phyloP scores from a whole-genome alignment of 2,113 vertebrate genomes.

The Theristicus caerulescens region DNA sequence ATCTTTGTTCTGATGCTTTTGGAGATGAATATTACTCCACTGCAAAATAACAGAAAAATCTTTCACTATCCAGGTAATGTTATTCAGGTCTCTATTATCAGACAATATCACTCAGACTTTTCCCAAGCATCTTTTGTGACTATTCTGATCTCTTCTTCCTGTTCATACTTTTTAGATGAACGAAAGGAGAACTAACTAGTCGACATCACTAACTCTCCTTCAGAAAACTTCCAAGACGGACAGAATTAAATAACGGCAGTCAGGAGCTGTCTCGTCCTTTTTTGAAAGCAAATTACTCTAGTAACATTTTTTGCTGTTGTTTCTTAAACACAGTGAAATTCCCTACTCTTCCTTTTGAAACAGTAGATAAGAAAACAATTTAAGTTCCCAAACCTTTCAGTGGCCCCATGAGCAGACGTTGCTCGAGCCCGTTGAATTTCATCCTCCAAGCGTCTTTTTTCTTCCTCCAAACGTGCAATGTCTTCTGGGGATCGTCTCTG shows the following conservation, averaged over 20 bases:
- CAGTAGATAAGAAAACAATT: neutral
- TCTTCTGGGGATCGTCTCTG: conserved; percentile 83
- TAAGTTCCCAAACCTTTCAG: conserved; percentile 83
- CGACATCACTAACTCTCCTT: neutral
- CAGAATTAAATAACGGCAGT: neutral
- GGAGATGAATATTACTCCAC: neutral
- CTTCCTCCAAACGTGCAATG: conserved; percentile 85
- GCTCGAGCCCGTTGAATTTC: conserved; percentile 88
- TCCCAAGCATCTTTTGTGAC: neutral
- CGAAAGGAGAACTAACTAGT: neutral
- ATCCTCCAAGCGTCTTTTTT: conserved; percentile 86
- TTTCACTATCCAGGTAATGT: neutral
- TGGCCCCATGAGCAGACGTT: conserved; percentile 88
- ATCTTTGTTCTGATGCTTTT: neutral
- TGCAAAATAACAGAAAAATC: neutral
- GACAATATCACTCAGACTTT: neutral
- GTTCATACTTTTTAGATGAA: neutral
- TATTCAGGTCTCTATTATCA: neutral
- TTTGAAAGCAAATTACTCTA: neutral
- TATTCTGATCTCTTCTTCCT: neutral
- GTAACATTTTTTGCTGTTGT: neutral
- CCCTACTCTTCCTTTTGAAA: neutral
- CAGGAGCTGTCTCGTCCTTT: neutral
- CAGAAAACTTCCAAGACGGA: neutral
- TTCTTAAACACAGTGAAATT: neutral